phyloP scores from a whole-genome alignment of 2,888 invertebrate genomes.

The Limulus polyphemus region DNA sequence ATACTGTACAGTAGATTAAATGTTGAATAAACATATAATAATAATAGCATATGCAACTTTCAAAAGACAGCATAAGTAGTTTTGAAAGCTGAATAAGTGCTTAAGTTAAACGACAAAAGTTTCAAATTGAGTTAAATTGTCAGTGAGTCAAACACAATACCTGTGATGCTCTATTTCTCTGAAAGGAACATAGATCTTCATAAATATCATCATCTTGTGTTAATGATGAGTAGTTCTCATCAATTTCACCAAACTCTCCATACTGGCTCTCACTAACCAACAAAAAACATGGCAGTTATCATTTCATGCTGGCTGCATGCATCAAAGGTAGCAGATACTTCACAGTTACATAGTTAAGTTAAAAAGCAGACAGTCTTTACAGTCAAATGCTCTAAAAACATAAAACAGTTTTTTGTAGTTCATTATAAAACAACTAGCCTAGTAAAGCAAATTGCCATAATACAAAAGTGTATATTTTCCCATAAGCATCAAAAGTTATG shows the following conservation, averaged over 20 bases:
- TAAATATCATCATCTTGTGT: constrained; percentile 60
- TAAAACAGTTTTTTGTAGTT: too few relatives aligned
- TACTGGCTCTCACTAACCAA: constrained; percentile 29
- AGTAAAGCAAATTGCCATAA: too few relatives aligned
- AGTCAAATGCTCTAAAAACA: too few relatives aligned
- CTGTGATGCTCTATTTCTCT: constrained; percentile 32
- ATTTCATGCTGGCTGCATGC: too few relatives aligned
- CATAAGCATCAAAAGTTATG: too few relatives aligned
- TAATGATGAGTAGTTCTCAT: neutral
- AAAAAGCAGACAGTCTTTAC: too few relatives aligned
- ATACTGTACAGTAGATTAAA: too few relatives aligned
- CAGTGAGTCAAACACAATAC: neutral
- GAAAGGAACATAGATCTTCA: constrained; percentile 60
- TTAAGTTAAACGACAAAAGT: neutral
- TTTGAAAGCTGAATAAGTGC: neutral
- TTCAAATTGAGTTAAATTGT: neutral
- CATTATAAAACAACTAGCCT: too few relatives aligned
- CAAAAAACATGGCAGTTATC: constrained; percentile 7
- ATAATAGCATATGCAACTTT: neutral
- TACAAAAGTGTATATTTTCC: too few relatives aligned
- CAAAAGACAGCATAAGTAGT: neutral
- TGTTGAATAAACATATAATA: neutral
- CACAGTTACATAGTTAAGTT: too few relatives aligned
- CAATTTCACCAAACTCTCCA: constrained; percentile 33
- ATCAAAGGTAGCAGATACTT: too few relatives aligned